Evolutionary conservation across 2,113 vertebrate species (phyloP).

Genomic region (Neogale vison): DNA sequence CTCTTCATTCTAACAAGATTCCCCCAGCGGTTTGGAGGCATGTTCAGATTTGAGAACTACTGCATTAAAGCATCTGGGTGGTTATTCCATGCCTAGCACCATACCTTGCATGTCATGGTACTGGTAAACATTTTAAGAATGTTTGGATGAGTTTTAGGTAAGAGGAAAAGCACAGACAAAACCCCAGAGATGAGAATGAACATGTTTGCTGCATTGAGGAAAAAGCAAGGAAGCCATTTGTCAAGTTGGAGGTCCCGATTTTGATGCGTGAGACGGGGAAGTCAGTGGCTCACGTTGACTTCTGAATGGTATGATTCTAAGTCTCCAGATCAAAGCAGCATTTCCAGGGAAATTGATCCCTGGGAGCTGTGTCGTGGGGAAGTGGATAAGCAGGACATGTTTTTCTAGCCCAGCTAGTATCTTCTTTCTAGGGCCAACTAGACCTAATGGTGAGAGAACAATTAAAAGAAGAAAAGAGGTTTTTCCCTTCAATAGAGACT

Average conservation of each 20-base stretch:
- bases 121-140: neutral
- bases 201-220: neutral
- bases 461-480: constrained; percentile 30
- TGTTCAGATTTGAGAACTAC: neutral
- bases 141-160: neutral
- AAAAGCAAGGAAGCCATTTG: neutral
- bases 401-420: constrained; percentile 27
- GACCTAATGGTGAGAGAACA: constrained; percentile 39
- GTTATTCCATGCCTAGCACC: neutral
- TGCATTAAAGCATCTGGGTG: neutral
- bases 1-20: neutral
- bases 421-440: constrained; percentile 47
- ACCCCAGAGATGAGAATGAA: neutral
- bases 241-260: neutral
- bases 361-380: neutral
- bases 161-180: neutral
- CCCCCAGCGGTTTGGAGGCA: neutral
- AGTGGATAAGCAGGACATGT: neutral
- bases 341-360: neutral
- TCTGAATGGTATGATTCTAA: neutral
- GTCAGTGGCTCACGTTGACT: neutral
- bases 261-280: neutral
- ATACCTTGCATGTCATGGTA: neutral
- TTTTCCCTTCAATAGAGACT: neutral
- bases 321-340: neutral